Conservation (phyloP, 2,888 invertebrate genomes). For the Polyploca ridens region DNA sequence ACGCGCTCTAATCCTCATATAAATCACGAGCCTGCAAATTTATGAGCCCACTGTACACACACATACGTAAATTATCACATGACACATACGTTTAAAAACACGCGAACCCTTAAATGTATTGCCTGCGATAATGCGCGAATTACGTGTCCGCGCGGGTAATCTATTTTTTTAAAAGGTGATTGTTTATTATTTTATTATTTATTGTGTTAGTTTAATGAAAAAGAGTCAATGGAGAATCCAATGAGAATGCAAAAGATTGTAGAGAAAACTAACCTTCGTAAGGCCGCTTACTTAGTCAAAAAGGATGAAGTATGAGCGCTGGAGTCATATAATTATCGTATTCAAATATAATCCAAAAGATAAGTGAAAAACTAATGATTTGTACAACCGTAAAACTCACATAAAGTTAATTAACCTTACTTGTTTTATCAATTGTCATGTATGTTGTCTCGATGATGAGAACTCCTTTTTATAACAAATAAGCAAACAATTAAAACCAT, state of each 20-base stretch:
- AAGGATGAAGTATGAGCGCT: no score
- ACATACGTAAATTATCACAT: conserved; percentile 71
- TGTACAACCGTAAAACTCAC: no score
- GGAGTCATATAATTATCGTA: no score
- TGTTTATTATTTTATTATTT: not conserved
- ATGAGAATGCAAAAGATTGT: no score
- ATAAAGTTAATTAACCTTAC: no score
- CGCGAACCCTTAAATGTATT: conserved; percentile 45
- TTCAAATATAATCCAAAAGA: no score
- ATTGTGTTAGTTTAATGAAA: not conserved
- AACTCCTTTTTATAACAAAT: conserved; percentile 4
- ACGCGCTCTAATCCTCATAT: conserved; percentile 72
- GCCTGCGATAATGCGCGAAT: conserved; percentile 37
- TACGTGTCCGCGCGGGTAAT: conserved; percentile 20
- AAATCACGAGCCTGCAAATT: conserved; percentile 75
- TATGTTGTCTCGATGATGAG: not conserved
- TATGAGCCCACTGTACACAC: conserved; percentile 68
- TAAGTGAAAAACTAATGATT: no score
- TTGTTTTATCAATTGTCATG: not conserved
- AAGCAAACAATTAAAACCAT: conserved; percentile 10
- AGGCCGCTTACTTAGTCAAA: no score
- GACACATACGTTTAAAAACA: conserved; percentile 57
- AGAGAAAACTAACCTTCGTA: no score
- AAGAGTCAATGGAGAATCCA: no score
- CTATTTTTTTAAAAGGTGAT: conserved; percentile 24